Evolutionary conservation across 2,888 invertebrate species (phyloP), one percentile per base, ranked within the genome.

Genomic region (Selenia dentaria): DNA sequence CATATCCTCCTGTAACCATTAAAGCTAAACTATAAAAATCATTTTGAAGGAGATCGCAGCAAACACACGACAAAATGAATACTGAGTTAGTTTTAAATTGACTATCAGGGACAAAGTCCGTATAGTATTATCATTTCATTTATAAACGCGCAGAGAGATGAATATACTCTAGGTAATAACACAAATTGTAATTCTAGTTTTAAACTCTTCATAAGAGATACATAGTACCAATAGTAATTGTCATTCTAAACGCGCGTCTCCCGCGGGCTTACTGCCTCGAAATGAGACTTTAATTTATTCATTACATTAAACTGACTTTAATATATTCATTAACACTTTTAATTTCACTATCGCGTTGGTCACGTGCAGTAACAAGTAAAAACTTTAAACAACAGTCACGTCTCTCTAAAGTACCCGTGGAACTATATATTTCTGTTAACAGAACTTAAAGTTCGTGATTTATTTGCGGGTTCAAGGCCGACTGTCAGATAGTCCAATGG

Each of bases 281-380:
- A 36, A 44, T 37, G 33, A 43, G 41, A 36, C 27, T 33, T 27
- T 57, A 58, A 62, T 55, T 54, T 52, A 62, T 65, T 61, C 59
- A 57, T 62, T 53, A 55, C 54, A 52, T 5, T 4, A 6, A 18
- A 18, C 6, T 18, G 18, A 2, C 18, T 18, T 6, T 22, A 22
- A 22, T 22, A 22, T 22, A 22, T 22, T 22, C 22, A 22, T 22
- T 66, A 72, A 70, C 70, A 72, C 70, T 77, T 69, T 74, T 75
- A 73, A 79, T 79, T 79, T 76, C 75, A 71, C 70, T 63, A 58
- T 41, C 47, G 27, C 27, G 14, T 28, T 24, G 45, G 64, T 69
- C 74, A 74, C 72, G 76, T 74, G 62, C 59, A 49, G 41, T 54
- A 32, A 37, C 20, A 45, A 51, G 63, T 57, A 63, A 70, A 66